These are phyloP conservation scores for Drosophila pachea DNA, from an alignment of 1,140 invertebrate genomes.

Conservation along the genomic window DNA sequence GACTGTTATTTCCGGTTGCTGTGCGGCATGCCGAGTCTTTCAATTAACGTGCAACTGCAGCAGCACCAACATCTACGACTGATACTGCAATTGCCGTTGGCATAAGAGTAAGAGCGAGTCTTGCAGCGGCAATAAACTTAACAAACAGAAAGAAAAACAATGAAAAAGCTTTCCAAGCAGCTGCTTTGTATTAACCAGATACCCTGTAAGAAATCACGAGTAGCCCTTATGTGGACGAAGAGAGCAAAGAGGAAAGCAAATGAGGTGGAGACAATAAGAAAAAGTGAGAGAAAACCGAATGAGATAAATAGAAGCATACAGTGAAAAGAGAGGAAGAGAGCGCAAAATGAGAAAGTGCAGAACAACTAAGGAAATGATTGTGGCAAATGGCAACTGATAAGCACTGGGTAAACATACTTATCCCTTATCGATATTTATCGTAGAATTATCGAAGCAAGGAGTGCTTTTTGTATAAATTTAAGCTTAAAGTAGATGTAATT, in stretches of 20 bases:
- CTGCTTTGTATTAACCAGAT: background rate
- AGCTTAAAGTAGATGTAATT: no score
- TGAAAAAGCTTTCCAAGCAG: background rate
- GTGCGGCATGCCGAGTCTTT: slow-evolving; percentile 32
- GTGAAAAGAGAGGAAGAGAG: no score
- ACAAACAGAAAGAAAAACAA: slow-evolving; percentile 4
- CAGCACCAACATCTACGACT: slow-evolving; percentile 16
- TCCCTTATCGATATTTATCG: no score
- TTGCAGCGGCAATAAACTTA: slow-evolving; percentile 21
- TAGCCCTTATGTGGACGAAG: background rate
- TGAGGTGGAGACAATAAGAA: no score
- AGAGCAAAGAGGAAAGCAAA: background rate
- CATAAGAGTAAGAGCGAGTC: slow-evolving; percentile 19
- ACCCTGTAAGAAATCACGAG: background rate
- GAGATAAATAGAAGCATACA: no score
- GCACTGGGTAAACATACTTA: no score
- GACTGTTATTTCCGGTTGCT: slow-evolving; percentile 50
- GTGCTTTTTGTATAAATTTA: no score
- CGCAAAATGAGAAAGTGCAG: no score
- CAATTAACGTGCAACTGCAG: slow-evolving; percentile 55
- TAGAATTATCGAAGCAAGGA: no score
- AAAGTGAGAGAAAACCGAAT: no score
- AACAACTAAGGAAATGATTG: no score
- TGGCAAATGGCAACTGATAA: no score
- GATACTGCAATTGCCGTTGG: background rate